These are phyloP conservation scores for Sinocyclocheilus anophthalmus DNA, from an alignment of 2,113 vertebrate species.

Conservation along the genomic window DNA sequence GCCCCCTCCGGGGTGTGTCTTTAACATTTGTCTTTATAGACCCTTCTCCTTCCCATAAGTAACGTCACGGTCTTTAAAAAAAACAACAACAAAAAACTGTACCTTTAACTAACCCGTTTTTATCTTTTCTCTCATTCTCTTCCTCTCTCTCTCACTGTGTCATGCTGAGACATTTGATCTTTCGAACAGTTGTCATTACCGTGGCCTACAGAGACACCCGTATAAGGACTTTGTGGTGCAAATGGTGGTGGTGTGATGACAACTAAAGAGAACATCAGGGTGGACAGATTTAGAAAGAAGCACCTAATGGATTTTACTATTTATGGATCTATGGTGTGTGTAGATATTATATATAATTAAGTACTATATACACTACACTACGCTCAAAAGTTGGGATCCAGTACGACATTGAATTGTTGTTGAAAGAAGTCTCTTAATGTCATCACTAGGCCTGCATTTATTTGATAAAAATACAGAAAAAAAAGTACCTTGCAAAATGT, in stretches of 20 bases:
- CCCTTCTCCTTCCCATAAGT: constrained; percentile 9
- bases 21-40: constrained; percentile 21
- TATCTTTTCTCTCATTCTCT: not conserved
- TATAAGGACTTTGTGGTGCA: not conserved
- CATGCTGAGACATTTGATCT: constrained; percentile 13
- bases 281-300: not conserved
- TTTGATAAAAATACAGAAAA: no score
- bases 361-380: no score
- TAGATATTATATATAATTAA: no score
- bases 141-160: not conserved
- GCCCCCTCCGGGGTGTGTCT: no score
- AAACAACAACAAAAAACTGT: not conserved
- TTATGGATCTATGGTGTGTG: no score
- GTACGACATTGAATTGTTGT: no score
- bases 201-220: not conserved
- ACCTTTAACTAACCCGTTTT: not conserved
- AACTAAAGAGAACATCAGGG: not conserved
- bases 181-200: constrained; percentile 3
- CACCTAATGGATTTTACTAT: not conserved
- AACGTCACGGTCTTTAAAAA: constrained; percentile 5
- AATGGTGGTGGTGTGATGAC: constrained; percentile 6
- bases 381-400: no score
- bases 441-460: no score
- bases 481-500: no score
- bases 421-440: no score